Base-by-base conservation (phyloP, 2,888 invertebrate genomes). In the Aleiodes leptofemur region DNA sequence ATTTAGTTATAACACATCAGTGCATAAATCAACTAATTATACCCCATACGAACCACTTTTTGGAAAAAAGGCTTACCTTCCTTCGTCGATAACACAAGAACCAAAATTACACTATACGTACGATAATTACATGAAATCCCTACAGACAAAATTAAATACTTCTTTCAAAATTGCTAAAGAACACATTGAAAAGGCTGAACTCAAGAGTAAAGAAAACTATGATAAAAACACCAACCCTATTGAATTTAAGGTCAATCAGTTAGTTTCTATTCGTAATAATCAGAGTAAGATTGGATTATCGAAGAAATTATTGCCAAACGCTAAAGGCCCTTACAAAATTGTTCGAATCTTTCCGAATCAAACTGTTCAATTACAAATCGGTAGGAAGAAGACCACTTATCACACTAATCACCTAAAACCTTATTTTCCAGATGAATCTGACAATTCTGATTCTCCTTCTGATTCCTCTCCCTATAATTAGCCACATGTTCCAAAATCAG, bases 131-230 rank as follows among this genome's bases (percentile, higher is more conserved):
- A 23, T 23, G 23, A 23, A 23, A 23, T 23, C 23, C n/a, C n/a
- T n/a, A n/a, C n/a, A n/a, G n/a, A n/a, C n/a, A n/a, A n/a, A n/a
- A n/a, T n/a, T n/a, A n/a, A n/a, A n/a, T n/a, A n/a, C n/a, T n/a
- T n/a, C n/a, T n/a, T n/a, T n/a, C n/a, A n/a, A n/a, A n/a, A n/a
- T n/a, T n/a, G n/a, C n/a, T n/a, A n/a, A n/a, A n/a, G n/a, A n/a
- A n/a, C n/a, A n/a, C n/a, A n/a, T n/a, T n/a, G n/a, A n/a, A n/a
- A n/a, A n/a, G n/a, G n/a, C n/a, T n/a, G n/a, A n/a, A n/a, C n/a
- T n/a, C n/a, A n/a, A n/a, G n/a, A n/a, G n/a, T 50, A 64, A 77
- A 57, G 76, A 79, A 71, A 84, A 79, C 51, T 80, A 82, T 70
- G 81, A 83, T 73, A 73, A 77, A 70, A 77, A 77, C n/a, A 59